A percentile compares a stretch with the other conserved stretches of the same genome.
Evolutionary conservation across 1,140 invertebrate genomes (phyloP).

Genomic region (Nixonia krombeini): DNA sequence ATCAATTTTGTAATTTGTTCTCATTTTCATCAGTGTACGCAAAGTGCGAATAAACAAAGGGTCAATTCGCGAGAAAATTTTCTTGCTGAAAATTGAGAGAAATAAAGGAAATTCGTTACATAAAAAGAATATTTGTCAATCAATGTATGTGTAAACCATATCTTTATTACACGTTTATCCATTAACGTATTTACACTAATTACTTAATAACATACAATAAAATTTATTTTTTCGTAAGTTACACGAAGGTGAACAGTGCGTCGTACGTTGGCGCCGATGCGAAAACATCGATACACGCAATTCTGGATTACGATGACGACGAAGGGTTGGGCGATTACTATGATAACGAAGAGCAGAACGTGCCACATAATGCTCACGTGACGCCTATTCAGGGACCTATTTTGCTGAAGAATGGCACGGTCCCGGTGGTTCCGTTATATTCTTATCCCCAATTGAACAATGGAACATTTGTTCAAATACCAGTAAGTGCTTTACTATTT

Average conservation of each 20-base stretch:
- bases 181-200: too few species aligned
- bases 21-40: too few species aligned
- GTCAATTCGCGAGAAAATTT: too few species aligned
- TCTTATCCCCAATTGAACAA: constrained; percentile 87
- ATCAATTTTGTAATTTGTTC: background rate
- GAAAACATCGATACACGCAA: constrained; percentile 79
- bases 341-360: constrained; percentile 73
- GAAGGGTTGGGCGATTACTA: constrained; percentile 72
- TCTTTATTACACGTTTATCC: too few species aligned
- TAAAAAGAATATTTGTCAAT: too few species aligned
- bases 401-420: constrained; percentile 82
- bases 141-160: too few species aligned
- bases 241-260: constrained; percentile 72
- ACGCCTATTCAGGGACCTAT: constrained; percentile 88
- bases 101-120: too few species aligned
- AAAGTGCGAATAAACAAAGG: too few species aligned
- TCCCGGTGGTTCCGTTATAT: constrained; percentile 88
- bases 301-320: constrained; percentile 76
- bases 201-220: background rate
- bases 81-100: too few species aligned
- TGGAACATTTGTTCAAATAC: constrained; percentile 87
- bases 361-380: constrained; percentile 69
- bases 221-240: constrained; percentile 53
- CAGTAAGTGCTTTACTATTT: too few species aligned
- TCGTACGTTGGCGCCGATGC: constrained; percentile 67